Evolutionary conservation across 37 sponge, comb jelly and placozoan species (phyloP).

Genomic region (Haliclona indistincta): DNA sequence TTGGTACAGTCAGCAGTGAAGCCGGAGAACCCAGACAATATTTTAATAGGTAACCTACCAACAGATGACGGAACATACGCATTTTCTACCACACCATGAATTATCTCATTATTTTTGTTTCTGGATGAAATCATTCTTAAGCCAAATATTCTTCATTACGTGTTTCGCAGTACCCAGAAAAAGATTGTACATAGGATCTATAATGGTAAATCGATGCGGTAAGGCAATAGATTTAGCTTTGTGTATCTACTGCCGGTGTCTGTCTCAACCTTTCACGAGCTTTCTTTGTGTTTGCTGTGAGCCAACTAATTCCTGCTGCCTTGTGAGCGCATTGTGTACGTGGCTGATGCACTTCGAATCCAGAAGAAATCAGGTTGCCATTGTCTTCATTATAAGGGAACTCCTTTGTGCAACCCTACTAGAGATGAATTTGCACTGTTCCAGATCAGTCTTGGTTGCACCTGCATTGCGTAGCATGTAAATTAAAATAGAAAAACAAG

Average conservation of each 20-base stretch:
- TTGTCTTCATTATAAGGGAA: too few species aligned
- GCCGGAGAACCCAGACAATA: background rate
- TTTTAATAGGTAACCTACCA: constrained; percentile 11
- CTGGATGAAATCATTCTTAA: background rate
- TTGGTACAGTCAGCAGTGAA: constrained; percentile 11
- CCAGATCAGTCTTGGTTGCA: too few species aligned
- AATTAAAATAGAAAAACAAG: too few species aligned
- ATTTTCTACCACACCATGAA: background rate
- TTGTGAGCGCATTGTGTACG: background rate
- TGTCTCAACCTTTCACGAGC: background rate
- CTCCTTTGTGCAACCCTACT: too few species aligned
- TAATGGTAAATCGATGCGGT: background rate
- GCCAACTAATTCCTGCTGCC: background rate
- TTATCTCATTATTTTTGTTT: background rate
- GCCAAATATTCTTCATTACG: background rate
- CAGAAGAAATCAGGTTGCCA: too few species aligned
- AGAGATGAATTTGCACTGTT: too few species aligned
- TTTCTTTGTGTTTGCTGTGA: background rate
- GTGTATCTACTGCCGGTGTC: background rate
- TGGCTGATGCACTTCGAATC: too few species aligned
- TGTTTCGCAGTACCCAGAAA: constrained; percentile 15
- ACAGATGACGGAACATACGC: background rate
- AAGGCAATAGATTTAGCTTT: background rate
- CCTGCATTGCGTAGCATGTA: too few species aligned
- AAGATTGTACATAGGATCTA: constrained; percentile 26